Evolutionary conservation across 2,113 vertebrate genomes (phyloP), one percentile per base, ranked within the genome.

Genomic region (Boleophthalmus pectinirostris): DNA sequence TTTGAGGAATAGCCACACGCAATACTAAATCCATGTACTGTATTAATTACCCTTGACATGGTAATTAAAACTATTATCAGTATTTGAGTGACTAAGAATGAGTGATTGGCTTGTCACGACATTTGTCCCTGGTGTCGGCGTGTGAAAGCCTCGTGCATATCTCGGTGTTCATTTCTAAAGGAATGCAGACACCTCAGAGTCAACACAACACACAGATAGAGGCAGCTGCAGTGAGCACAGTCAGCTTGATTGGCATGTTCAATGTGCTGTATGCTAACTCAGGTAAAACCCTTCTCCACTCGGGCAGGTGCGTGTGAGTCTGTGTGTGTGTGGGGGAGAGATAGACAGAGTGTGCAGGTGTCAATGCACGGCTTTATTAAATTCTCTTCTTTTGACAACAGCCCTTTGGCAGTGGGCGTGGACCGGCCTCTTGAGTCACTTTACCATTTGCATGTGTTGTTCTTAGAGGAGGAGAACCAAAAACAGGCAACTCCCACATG

Each of bases 351-450:
- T 93, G 91, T 87, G 91, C 86, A 92, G 92, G 93, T 93, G 94
- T 95, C 94, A 94, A 45, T 85, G 82, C 89, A 92, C 72, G 89
- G 93, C 92, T 95, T 87, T 94, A 93, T 92, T 92, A 93, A 93
- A 93, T 92, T 93, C 94, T 90, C 92, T 91, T 92, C 93, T 91
- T 93, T 76, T 87, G 75, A 91, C 86, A 88, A 87, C 83, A 82
- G 82, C 81, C 90, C 85, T 84, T 79, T 69, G 80, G 90, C 79
- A 53, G 64, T 83, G 85, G 84, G 79, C 72, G 78, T 81, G 80
- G 77, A 82, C 74, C 9, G 85, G 69, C 72, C 81, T 85, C 83
- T 88, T 83, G 81, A 88, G 82, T 82, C 61, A 9, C 70, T 75
- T 46, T 66, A 63, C 66, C 77, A 77, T 72, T 68, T 83, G 77